A percentile compares a stretch with the other conserved stretches of the same genome.
Conservation (phyloP, 2,113 vertebrate genomes). For the Alethe diademata region DNA sequence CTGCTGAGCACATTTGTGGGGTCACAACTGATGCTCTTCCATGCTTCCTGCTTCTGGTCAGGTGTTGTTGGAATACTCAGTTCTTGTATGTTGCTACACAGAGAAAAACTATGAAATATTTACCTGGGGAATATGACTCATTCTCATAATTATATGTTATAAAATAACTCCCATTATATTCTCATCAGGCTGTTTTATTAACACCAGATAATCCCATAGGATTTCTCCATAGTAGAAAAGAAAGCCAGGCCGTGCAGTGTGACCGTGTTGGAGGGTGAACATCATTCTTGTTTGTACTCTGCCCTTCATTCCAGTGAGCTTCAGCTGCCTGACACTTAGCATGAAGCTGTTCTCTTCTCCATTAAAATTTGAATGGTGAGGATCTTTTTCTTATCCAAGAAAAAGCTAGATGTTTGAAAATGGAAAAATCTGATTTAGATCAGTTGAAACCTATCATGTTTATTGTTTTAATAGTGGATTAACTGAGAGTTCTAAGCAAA, state of each 20-base stretch:
- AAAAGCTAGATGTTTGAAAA: background rate
- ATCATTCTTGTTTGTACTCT: background rate
- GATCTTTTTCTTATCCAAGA: background rate
- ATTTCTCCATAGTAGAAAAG: background rate
- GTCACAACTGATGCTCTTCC: background rate
- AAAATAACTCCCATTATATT: background rate
- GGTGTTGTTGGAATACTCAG: background rate
- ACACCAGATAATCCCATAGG: background rate
- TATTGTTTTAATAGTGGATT: background rate
- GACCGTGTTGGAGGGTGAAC: background rate
- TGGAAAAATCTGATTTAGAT: background rate
- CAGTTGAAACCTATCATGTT: background rate
- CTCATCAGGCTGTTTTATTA: background rate
- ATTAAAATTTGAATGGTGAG: fast-evolving
- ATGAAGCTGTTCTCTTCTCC: background rate
- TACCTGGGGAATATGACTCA: background rate
- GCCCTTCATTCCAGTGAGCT: background rate
- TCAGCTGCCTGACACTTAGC: background rate
- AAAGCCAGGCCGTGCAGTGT: background rate
- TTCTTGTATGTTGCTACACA: background rate
- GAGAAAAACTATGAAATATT: background rate
- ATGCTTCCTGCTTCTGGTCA: background rate
- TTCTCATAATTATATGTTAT: background rate
- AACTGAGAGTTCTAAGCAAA: background rate
- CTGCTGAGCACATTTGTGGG: background rate